These are phyloP conservation scores for Ceratina japonica DNA, from an alignment of 1,140 invertebrate species.

Conservation along the genomic window DNA sequence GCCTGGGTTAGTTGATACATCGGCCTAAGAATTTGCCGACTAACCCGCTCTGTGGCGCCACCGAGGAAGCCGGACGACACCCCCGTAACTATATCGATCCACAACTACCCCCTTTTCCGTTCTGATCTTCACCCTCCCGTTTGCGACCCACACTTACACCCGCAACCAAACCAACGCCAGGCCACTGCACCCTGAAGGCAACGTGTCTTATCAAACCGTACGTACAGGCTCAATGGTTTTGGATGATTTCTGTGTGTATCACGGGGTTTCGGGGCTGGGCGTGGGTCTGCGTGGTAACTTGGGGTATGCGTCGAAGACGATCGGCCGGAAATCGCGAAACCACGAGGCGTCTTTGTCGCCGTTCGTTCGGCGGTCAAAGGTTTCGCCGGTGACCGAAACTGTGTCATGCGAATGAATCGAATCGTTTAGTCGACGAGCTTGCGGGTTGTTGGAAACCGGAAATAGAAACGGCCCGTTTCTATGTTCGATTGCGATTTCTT, in stretches of 20 bases:
- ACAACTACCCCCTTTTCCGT: constrained; percentile 21
- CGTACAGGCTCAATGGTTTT: neutral
- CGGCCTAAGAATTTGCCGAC: constrained; percentile 55
- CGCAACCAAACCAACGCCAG: constrained; percentile 53
- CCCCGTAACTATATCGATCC: constrained; percentile 76
- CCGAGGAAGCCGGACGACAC: constrained; percentile 72
- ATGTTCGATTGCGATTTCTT: neutral
- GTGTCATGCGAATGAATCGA: constrained; percentile 39
- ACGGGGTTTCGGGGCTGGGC: too few relatives aligned
- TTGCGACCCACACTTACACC: constrained; percentile 48
- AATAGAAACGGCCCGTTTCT: neutral
- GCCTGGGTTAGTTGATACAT: constrained; percentile 59
- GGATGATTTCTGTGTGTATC: neutral
- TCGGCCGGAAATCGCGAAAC: constrained; percentile 15
- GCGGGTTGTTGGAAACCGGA: neutral
- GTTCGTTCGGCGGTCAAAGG: constrained; percentile 22
- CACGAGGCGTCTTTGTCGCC: constrained; percentile 22
- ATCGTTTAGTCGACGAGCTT: constrained; percentile 3
- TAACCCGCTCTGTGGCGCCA: constrained; percentile 69
- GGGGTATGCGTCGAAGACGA: neutral
- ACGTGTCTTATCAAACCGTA: constrained; percentile 60
- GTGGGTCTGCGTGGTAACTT: neutral
- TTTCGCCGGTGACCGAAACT: constrained; percentile 3
- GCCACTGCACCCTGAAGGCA: constrained; percentile 71
- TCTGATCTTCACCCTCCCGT: constrained; percentile 43